Conservation (phyloP, 1,140 invertebrate species). For the Agraylea sexmaculata region DNA sequence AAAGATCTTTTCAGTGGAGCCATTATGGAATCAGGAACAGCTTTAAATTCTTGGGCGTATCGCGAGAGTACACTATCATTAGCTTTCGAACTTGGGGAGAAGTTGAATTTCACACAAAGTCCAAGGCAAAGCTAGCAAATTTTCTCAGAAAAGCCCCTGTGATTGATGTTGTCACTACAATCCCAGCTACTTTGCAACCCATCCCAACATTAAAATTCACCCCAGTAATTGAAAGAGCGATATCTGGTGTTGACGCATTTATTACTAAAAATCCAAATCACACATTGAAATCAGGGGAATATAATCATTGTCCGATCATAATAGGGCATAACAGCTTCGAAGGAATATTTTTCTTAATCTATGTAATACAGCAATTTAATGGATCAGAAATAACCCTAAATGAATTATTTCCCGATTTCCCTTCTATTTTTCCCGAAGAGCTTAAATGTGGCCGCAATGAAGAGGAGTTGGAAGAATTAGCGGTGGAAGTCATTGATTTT, state of each 20-base stretch:
- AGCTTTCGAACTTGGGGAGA: slow-evolving; percentile 26
- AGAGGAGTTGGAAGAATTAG: slow-evolving; percentile 21
- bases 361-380: no score
- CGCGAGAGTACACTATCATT: slow-evolving; percentile 25
- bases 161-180: slow-evolving; percentile 25
- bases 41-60: slow-evolving; percentile 30
- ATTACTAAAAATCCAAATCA: slow-evolving; percentile 27
- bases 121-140: slow-evolving; percentile 26
- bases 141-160: slow-evolving; percentile 25
- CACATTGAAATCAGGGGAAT: slow-evolving; percentile 22
- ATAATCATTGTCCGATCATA: slow-evolving; percentile 27
- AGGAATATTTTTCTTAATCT: no score
- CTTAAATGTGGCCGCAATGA: slow-evolving; percentile 23
- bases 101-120: slow-evolving; percentile 23
- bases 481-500: slow-evolving; percentile 21
- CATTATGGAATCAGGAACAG: slow-evolving; percentile 42
- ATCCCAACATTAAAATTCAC: slow-evolving; percentile 29
- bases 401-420: slow-evolving; percentile 24
- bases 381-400: slow-evolving; percentile 32
- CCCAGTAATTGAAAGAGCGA: slow-evolving; percentile 27
- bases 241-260: slow-evolving; percentile 23
- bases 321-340: slow-evolving; percentile 30
- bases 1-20: no score
- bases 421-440: slow-evolving; percentile 26
- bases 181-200: slow-evolving; percentile 26